These are phyloP conservation scores for Lepilemur ruficaudatus DNA, from an alignment of 2,797 vertebrate species.

Conservation along the genomic window DNA sequence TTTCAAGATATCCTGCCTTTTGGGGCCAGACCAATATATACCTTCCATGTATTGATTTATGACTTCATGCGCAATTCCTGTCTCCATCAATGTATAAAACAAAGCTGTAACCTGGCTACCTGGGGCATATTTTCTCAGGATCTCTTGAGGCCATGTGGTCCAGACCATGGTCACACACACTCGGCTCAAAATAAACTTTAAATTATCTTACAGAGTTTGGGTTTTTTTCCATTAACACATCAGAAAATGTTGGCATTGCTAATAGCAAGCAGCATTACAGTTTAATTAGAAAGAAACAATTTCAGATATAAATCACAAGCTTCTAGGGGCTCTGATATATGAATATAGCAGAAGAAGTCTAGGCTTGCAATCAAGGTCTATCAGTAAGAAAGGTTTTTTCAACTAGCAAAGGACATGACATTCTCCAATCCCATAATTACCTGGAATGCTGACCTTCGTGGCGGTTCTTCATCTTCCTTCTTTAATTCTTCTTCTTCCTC, in stretches of 20 bases:
- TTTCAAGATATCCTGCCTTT: not conserved
- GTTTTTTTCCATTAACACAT: not conserved
- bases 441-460: slow-evolving; percentile 95
- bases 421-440: slow-evolving; percentile 72
- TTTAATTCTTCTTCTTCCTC: slow-evolving; percentile 96
- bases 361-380: not conserved
- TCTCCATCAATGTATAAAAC: not conserved
- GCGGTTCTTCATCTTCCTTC: slow-evolving; percentile 91
- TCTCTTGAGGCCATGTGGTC: not conserved
- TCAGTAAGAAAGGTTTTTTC: not conserved
- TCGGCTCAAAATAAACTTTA: not conserved
- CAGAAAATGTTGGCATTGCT: slow-evolving; percentile 13
- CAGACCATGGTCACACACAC: not conserved
- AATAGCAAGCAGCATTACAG: slow-evolving; percentile 42
- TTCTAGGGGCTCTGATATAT: not conserved
- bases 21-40: not conserved
- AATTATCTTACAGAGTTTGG: not conserved
- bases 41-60: not conserved
- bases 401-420: not conserved
- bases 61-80: not conserved
- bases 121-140: not conserved
- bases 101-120: not conserved
- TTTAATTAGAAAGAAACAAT: slow-evolving; percentile 31
- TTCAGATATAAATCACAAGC: not conserved
- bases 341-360: not conserved